Evolutionary conservation across 2,888 invertebrate genomes (phyloP).

Genomic region (Parnassius apollo): DNA sequence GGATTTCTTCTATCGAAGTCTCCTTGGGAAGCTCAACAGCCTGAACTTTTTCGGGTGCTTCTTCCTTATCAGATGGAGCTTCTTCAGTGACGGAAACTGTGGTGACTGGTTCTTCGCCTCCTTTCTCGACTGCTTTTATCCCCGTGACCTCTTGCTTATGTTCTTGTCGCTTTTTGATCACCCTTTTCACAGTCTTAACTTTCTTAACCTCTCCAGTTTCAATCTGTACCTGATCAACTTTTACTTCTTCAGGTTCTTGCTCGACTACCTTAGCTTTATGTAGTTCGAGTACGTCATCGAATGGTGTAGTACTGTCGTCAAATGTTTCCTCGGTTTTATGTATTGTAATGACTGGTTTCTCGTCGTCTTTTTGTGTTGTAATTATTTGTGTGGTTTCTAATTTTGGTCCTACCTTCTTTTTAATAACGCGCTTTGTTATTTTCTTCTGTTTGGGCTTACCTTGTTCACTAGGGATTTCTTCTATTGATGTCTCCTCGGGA

Average conservation of each 20-base stretch:
- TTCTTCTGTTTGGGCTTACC: conserved; percentile 44
- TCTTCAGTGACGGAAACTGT: not conserved
- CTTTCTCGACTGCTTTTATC: conserved; percentile 34
- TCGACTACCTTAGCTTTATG: conserved; percentile 14
- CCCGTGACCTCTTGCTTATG: conserved; percentile 30
- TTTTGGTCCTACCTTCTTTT: conserved; percentile 49
- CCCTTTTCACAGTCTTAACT: conserved; percentile 24
- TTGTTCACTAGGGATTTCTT: conserved; percentile 37
- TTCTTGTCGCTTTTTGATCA: not conserved
- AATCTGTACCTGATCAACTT: conserved; percentile 21
- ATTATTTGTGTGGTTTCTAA: conserved; percentile 29
- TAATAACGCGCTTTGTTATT: conserved; percentile 31
- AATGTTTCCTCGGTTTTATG: conserved; percentile 29
- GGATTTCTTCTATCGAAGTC: too few species aligned
- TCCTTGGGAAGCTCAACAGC: too few species aligned
- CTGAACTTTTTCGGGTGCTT: too few species aligned
- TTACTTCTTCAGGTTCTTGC: conserved; percentile 31
- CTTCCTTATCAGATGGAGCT: not conserved
- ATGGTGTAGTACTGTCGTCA: not conserved
- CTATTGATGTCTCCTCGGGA: conserved; percentile 37
- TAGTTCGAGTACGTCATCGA: conserved; percentile 35
- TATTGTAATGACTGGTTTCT: conserved; percentile 42
- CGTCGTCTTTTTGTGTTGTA: conserved; percentile 52
- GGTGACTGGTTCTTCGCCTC: conserved; percentile 33
- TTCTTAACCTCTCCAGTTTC: conserved; percentile 20